A percentile compares a stretch with the other conserved stretches of the same genome.
Evolutionary conservation across 92 coral and sea anemone genomes (phyloP).

Genomic region (Zoanthus sansibaricus): DNA sequence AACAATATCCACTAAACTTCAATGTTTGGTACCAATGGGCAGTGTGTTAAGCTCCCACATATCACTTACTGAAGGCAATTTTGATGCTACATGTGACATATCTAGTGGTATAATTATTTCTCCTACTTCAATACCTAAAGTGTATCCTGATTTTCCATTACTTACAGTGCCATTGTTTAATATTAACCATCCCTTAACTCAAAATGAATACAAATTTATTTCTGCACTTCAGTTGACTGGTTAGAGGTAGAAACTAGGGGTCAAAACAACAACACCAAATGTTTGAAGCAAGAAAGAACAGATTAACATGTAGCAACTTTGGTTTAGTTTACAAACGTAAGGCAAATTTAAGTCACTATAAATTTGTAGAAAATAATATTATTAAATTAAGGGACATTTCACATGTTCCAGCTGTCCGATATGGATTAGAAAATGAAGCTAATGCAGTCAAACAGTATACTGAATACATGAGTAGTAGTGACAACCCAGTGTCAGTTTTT

Average conservation of each 20-base stretch:
- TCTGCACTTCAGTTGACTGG: slow-evolving; percentile 40
- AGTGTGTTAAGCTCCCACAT: slow-evolving; percentile 69
- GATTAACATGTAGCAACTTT: slow-evolving; percentile 75
- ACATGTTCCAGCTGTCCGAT: slow-evolving; percentile 54
- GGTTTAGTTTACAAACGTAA: slow-evolving; percentile 68
- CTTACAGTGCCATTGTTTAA: slow-evolving; percentile 42
- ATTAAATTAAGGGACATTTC: slow-evolving; percentile 61
- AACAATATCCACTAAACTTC: slow-evolving; percentile 60
- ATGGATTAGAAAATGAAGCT: slow-evolving; percentile 64
- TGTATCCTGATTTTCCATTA: slow-evolving; percentile 63
- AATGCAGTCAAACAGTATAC: slow-evolving; percentile 62
- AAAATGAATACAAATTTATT: slow-evolving; percentile 54
- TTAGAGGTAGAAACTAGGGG: slow-evolving; percentile 72
- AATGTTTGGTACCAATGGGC: slow-evolving; percentile 57
- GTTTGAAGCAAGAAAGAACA: slow-evolving; percentile 62
- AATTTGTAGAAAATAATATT: slow-evolving; percentile 60
- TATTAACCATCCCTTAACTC: slow-evolving; percentile 58
- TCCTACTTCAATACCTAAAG: slow-evolving; percentile 41
- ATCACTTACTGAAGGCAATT: slow-evolving; percentile 65
- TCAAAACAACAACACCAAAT: slow-evolving; percentile 61
- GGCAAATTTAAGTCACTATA: slow-evolving; percentile 55
- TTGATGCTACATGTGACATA: slow-evolving; percentile 52
- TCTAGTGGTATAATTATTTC: slow-evolving; percentile 49
- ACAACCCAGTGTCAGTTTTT: slow-evolving; percentile 53
- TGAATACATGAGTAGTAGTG: slow-evolving; percentile 61